phyloP scores from a whole-genome alignment of 2,113 vertebrate genomes.

The Mastomys natalensis region DNA sequence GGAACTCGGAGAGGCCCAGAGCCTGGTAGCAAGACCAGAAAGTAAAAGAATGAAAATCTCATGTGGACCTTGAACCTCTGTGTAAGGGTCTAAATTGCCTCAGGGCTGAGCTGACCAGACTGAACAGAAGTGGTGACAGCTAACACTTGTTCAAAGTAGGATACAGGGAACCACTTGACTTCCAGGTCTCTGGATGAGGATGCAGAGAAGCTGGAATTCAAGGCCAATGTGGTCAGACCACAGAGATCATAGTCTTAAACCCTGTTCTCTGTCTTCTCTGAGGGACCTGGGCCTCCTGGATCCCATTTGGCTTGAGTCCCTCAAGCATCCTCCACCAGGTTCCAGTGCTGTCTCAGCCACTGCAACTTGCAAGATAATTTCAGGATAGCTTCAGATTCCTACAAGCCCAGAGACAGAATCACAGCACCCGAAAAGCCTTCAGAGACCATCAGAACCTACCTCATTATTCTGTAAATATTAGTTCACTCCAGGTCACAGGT shows the following conservation, averaged over 20 bases:
- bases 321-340: background rate
- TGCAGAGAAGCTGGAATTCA: background rate
- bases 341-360: background rate
- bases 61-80: background rate
- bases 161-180: background rate
- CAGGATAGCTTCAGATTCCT: background rate
- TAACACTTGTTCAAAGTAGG: background rate
- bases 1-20: background rate
- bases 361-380: background rate
- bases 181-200: background rate
- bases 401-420: background rate
- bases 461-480: background rate
- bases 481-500: background rate
- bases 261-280: background rate
- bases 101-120: background rate
- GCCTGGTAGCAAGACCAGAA: slow-evolving; percentile 12
- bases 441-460: background rate
- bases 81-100: background rate
- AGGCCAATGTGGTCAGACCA: background rate
- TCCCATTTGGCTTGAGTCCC: background rate
- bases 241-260: background rate
- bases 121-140: background rate
- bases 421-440: background rate
- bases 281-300: background rate
- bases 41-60: background rate